Evolutionary conservation across 2,888 invertebrate species (phyloP), one percentile per base, ranked within the genome.

Genomic region (Hoplodrina blanda): DNA sequence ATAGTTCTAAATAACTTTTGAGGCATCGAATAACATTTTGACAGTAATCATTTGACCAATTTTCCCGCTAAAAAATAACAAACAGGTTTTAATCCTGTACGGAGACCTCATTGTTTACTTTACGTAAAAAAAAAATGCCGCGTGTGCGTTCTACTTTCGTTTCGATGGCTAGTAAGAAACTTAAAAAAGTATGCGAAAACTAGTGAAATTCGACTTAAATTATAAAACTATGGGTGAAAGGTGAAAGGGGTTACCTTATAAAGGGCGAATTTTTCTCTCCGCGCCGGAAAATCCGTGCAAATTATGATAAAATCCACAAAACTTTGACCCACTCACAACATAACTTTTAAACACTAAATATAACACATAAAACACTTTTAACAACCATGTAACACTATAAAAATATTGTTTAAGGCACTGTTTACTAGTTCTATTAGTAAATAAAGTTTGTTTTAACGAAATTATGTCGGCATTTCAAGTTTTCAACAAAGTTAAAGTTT

Each of bases 111-210:
- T 81, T 89, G 89, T 89, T 89, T 89, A 89, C 88, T 63, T 87
- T 81, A 69, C 66, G 72, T 73, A 65, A 83, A 85, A 86, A 70
- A 85, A 87, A 87, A 79, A 83, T 87, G 89, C 89, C 89, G 89
- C 89, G 89, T 89, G 87, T 85, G 81, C 85, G 84, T 84, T 82
- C 86, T 78, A 88, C 87, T 89, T 89, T 85, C 81, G 20, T 72
- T 44, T 2, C 46, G 41, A 49, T 19, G 63, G 74, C 62, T 19
- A 68, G 53, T 69, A 62, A 50, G 30, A 68, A 72, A 77, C 62
- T 69, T 73, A 25, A 17, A 71, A 73, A 73, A 60, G 10, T 67
- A 53, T 15, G 61, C 66, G 25, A 63, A 67, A 65, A 56, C n/a
- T 41, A 15, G 0, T 15, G 10, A 30, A 70, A 62, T 25, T 41